Conservation (phyloP, 2,888 invertebrate genomes). For the Aromia moschata region DNA sequence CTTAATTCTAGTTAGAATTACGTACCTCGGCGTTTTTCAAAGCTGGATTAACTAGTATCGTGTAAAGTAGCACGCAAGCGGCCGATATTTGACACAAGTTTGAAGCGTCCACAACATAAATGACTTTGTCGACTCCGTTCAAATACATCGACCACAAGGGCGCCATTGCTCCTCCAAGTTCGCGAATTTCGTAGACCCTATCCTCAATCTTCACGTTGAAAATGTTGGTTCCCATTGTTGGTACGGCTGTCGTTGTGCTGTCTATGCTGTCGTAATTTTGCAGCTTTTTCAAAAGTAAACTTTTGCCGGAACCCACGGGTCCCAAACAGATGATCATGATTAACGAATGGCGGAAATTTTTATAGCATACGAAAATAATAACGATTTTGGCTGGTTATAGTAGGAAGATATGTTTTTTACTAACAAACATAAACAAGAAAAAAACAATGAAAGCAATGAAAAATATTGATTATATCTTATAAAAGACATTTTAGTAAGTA, state of each 20-base stretch:
- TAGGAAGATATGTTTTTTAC: no score
- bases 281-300: conserved; percentile 77
- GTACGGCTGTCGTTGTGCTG: conserved; percentile 79
- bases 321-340: conserved; percentile 73
- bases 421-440: no score
- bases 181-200: conserved; percentile 65
- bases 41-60: conserved; percentile 77
- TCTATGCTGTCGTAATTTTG: conserved; percentile 77
- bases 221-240: conserved; percentile 83
- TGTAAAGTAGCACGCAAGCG: conserved; percentile 82
- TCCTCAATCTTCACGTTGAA: conserved; percentile 68
- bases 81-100: conserved; percentile 88
- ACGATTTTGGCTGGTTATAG: no score
- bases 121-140: conserved; percentile 72
- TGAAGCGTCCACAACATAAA: conserved; percentile 85
- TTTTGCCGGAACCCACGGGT: conserved; percentile 83
- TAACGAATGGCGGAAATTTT: background rate
- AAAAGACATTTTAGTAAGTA: no score
- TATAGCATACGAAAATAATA: no score
- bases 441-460: no score
- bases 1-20: no score
- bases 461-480: no score
- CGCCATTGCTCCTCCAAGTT: conserved; percentile 80
- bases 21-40: conserved; percentile 72
- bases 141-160: conserved; percentile 84